Evolutionary conservation across 2,797 vertebrate genomes (phyloP).

Genomic region (Sphenodon punctatus): DNA sequence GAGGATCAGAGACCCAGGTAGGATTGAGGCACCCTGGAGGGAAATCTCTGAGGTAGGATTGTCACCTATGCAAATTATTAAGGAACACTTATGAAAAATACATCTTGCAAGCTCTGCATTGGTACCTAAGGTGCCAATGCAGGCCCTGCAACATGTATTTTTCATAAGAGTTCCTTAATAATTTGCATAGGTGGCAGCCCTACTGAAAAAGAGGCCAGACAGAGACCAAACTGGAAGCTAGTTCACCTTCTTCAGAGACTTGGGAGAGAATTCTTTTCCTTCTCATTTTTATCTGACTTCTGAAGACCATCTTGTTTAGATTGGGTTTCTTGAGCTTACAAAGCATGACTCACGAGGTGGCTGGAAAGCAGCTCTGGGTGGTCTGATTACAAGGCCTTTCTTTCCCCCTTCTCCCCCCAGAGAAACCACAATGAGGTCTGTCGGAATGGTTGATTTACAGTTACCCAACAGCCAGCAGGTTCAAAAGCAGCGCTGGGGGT

Average conservation of each 20-base stretch:
- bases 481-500: rapidly evolving
- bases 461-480: rapidly evolving
- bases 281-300: neutral
- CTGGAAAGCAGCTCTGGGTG: conserved; percentile 14
- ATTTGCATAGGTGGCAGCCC: too few relatives aligned
- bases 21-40: neutral
- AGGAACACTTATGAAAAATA: too few relatives aligned
- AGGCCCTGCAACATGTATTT: too few relatives aligned
- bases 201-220: neutral
- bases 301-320: conserved; percentile 36
- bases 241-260: neutral
- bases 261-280: neutral
- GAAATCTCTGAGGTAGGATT: too few relatives aligned
- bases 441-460: neutral
- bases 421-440: neutral
- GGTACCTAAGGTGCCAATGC: too few relatives aligned
- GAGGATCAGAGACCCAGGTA: too few relatives aligned
- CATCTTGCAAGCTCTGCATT: too few relatives aligned
- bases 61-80: too few relatives aligned
- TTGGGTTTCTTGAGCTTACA: neutral
- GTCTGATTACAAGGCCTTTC: neutral
- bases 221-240: neutral
- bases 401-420: too few relatives aligned
- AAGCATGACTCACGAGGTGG: conserved; percentile 11
- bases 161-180: too few relatives aligned